Percentiles rank a stretch among this genome's conserved stretches.
Evolutionary conservation across 2,888 invertebrate genomes (phyloP).

Genomic region (Eretmocerus hayati): DNA sequence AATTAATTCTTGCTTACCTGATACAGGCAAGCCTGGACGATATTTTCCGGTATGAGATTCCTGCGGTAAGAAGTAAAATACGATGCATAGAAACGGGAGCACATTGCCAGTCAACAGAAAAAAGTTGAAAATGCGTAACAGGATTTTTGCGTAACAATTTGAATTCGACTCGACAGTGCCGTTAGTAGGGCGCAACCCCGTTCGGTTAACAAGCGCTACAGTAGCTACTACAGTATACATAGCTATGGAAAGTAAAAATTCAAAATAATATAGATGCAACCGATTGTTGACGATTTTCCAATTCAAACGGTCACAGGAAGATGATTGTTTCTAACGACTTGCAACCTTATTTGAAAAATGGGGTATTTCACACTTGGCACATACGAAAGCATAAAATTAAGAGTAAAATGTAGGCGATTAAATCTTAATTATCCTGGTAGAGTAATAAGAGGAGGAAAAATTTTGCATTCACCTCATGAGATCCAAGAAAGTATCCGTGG

Average conservation of each 20-base stretch:
- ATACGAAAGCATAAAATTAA: too few relatives aligned
- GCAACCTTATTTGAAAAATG: too few relatives aligned
- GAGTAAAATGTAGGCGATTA: too few relatives aligned
- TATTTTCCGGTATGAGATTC: constrained; percentile 85
- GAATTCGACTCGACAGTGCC: neutral
- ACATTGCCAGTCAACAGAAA: neutral
- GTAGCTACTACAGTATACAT: too few relatives aligned
- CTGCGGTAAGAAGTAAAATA: constrained; percentile 26
- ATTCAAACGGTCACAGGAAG: too few relatives aligned
- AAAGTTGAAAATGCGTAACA: neutral
- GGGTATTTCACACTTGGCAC: too few relatives aligned
- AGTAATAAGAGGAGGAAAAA: too few relatives aligned
- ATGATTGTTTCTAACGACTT: too few relatives aligned
- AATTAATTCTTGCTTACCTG: constrained; percentile 30
- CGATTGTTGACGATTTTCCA: too few relatives aligned
- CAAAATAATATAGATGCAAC: too few relatives aligned
- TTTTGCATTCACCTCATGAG: constrained; percentile 76
- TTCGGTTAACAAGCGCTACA: neutral
- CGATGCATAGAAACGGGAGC: neutral
- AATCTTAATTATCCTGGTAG: too few relatives aligned
- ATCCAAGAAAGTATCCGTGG: constrained; percentile 86
- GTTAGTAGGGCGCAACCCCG: constrained; percentile 5
- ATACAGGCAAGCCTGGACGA: constrained; percentile 73
- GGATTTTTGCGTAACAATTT: neutral
- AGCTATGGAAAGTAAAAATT: too few relatives aligned